phyloP scores from a whole-genome alignment of 2,113 vertebrate species.

The Callionymus lyra region DNA sequence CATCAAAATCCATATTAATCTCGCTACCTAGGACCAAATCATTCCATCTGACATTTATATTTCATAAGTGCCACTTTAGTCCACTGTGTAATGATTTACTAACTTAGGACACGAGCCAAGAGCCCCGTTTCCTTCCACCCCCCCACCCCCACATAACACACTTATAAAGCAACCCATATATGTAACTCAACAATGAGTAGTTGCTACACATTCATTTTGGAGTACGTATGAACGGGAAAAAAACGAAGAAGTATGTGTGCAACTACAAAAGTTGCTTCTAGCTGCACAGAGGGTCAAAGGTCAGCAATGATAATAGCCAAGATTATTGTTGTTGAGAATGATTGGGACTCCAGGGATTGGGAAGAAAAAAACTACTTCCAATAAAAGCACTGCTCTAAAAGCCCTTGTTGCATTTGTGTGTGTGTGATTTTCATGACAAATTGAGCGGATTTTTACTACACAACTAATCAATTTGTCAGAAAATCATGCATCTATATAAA shows the following conservation, averaged over 20 bases:
- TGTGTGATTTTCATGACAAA: background rate
- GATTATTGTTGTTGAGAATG: slow-evolving; percentile 19
- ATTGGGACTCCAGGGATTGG: slow-evolving; percentile 9
- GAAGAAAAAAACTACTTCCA: slow-evolving; percentile 3
- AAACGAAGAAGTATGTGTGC: slow-evolving; percentile 2
- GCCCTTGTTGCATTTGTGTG: too few species aligned
- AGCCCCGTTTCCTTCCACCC: slow-evolving; percentile 18
- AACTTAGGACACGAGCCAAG: slow-evolving; percentile 31
- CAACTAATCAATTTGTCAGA: slow-evolving; percentile 14
- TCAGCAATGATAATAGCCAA: slow-evolving; percentile 9
- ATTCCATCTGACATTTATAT: slow-evolving; percentile 53
- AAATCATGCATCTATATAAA: slow-evolving; percentile 2
- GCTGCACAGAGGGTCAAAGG: slow-evolving; percentile 1
- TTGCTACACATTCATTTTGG: slow-evolving; percentile 38
- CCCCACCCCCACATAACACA: slow-evolving; percentile 11
- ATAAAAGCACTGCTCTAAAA: slow-evolving; percentile 3
- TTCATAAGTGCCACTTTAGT: slow-evolving; percentile 52
- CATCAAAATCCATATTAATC: slow-evolving; percentile 14
- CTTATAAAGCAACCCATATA: slow-evolving; percentile 15
- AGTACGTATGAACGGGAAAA: background rate
- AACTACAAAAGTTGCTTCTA: slow-evolving; percentile 6
- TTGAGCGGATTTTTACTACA: slow-evolving; percentile 10
- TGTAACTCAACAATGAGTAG: slow-evolving; percentile 27
- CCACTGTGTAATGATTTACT: slow-evolving; percentile 50
- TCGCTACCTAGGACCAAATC: slow-evolving; percentile 28